These are phyloP conservation scores for Netelia virgata DNA, from an alignment of 2,888 invertebrate species.

Conservation along the genomic window DNA sequence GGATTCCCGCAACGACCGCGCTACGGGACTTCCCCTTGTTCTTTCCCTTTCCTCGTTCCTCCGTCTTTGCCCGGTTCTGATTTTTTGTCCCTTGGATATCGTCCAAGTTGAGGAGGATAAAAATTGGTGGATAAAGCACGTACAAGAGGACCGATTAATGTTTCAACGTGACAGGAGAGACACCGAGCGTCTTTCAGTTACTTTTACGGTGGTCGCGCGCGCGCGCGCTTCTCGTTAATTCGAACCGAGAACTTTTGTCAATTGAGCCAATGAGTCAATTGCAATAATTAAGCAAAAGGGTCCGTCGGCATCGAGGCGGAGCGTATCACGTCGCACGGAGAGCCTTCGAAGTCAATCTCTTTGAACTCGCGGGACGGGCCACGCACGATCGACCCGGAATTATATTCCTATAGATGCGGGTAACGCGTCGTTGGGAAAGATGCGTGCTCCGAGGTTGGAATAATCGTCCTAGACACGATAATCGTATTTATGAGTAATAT, in stretches of 20 bases:
- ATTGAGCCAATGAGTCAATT: constrained; percentile 81
- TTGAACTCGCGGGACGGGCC: constrained; percentile 1
- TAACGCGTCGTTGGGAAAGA: background rate
- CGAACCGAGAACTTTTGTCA: constrained; percentile 74
- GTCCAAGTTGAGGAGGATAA: too few species aligned
- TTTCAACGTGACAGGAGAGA: background rate
- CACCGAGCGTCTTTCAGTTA: constrained; percentile 10
- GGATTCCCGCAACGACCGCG: too few species aligned
- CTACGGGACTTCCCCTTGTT: too few species aligned
- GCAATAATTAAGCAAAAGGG: constrained; percentile 77
- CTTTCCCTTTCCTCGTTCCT: too few species aligned
- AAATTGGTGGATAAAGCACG: background rate
- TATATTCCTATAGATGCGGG: background rate
- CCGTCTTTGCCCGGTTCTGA: too few species aligned
- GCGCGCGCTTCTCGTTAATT: constrained; percentile 39
- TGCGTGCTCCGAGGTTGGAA: background rate
- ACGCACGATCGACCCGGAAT: constrained; percentile 28
- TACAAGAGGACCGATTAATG: background rate
- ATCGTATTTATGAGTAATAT: constrained; percentile 75
- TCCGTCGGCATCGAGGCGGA: constrained; percentile 12
- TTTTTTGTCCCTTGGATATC: too few species aligned
- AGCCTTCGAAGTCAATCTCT: background rate
- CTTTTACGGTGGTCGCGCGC: constrained; percentile 28
- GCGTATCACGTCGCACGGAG: background rate
- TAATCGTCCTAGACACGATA: background rate